A percentile compares a stretch with the other conserved stretches of the same genome.
These are phyloP conservation scores for Pogonomyrmex californicus DNA, from an alignment of 1,140 invertebrate species.

Conservation along the genomic window DNA sequence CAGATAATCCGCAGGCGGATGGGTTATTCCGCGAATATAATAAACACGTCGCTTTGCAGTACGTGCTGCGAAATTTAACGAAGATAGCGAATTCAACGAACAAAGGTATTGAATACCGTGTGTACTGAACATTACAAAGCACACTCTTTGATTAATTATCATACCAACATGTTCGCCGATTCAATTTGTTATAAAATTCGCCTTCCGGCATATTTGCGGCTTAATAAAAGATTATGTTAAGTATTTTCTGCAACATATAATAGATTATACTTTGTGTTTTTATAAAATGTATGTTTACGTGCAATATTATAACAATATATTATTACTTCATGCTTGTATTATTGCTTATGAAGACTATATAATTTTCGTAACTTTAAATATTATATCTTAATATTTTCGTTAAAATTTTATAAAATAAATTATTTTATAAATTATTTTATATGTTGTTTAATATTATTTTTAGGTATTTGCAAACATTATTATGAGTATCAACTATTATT, in stretches of 20 bases:
- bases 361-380: neutral
- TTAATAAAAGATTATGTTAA: slow-evolving; percentile 18
- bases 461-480: neutral
- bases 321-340: neutral
- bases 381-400: neutral
- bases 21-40: slow-evolving; percentile 67
- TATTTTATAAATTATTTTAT: neutral
- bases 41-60: slow-evolving; percentile 68
- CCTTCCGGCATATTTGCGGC: neutral
- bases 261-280: neutral
- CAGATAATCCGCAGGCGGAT: slow-evolving; percentile 35
- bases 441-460: neutral
- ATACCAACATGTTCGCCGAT: slow-evolving; percentile 1
- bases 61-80: slow-evolving; percentile 68
- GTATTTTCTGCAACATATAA: neutral
- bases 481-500: neutral
- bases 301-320: slow-evolving; percentile 6
- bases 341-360: slow-evolving; percentile 20
- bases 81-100: slow-evolving; percentile 40
- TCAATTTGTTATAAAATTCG: slow-evolving; percentile 40
- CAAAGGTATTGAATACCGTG: slow-evolving; percentile 51
- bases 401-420: slow-evolving; percentile 7
- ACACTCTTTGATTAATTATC: slow-evolving; percentile 60
- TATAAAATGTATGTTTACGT: neutral
- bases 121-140: slow-evolving; percentile 49